A percentile compares a stretch with the other conserved stretches of the same genome.
Evolutionary conservation across 2,797 vertebrate species (phyloP).

Genomic region (Tinamus major): DNA sequence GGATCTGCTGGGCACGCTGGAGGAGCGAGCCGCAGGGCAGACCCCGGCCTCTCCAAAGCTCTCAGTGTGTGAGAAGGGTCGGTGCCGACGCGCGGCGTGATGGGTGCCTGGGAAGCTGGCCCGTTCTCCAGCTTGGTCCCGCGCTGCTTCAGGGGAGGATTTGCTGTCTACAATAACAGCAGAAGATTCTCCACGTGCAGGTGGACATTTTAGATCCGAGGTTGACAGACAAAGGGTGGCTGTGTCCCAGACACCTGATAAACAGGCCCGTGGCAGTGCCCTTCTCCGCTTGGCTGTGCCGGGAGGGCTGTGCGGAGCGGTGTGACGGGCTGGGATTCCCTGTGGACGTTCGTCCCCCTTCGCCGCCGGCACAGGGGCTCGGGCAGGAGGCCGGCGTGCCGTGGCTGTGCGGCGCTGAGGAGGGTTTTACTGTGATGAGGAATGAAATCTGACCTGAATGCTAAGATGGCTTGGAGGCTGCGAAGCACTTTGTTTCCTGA

Average conservation of each 20-base stretch:
- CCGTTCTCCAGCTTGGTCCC: neutral
- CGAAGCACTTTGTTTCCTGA: constrained; percentile 67
- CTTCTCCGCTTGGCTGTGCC: neutral
- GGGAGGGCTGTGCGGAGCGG: neutral
- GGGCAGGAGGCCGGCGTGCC: neutral
- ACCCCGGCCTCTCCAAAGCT: neutral
- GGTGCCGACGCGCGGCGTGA: rapidly evolving
- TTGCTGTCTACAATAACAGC: neutral
- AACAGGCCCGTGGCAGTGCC: neutral
- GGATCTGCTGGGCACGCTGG: neutral
- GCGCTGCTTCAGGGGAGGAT: neutral
- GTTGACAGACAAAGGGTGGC: neutral
- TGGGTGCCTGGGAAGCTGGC: rapidly evolving
- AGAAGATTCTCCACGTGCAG: neutral
- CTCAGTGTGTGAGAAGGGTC: neutral
- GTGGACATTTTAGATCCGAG: neutral
- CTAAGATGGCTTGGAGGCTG: constrained; percentile 60
- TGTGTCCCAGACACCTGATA: neutral
- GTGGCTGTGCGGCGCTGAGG: neutral
- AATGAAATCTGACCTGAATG: constrained; percentile 72
- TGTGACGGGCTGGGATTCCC: neutral
- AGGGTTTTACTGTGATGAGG: constrained; percentile 53
- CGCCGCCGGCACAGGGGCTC: too few relatives aligned
- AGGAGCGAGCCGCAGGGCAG: rapidly evolving
- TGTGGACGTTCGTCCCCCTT: neutral